Evolutionary conservation across 2,888 invertebrate genomes (phyloP), one percentile per base, ranked within the genome.

Genomic region (Nomada flava): DNA sequence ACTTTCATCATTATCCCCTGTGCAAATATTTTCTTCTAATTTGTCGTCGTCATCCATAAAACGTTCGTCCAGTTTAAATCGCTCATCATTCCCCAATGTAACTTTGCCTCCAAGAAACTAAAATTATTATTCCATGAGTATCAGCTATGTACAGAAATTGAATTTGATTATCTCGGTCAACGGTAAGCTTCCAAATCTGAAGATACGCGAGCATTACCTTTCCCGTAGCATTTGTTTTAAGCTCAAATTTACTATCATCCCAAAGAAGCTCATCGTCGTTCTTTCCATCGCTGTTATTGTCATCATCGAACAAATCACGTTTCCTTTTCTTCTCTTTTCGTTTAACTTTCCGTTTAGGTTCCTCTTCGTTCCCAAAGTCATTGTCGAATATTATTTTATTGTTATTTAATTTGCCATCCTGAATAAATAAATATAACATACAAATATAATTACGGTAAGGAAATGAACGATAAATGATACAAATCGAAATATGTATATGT

Each of bases 11-110:
- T 23, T 42, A 10, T 29, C 20, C 36, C 50, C 29, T 11, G 76
- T 65, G 76, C 93, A 89, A 73, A 91, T 83, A 36, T 90, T 86
- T 69, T 89, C 85, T 15, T 84, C 89, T 79, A 87, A 93, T 10
- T 93, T 93, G 47, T 90, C 93, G 23, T 95, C 94, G 65, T 95
- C 95, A 67, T 96, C 96, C 68, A 96, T 94, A 93, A 98, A 98
- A 86, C 96, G 95, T 89, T 96, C 95, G 94, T 97, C 96, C 90
- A 98, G 94, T 85, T 94, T 94, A 94, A 98, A 98, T 91, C 98
- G 95, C 89, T 96, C 95, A 94, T 98, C 98, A 92, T 96, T 95
- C 92, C 96, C 96, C 94, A 95, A 96, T 89, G 95, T 95, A 94
- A 93, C 96, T 95, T 92, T 97, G 94, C 89, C 96, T 94, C 96